Conservation (phyloP, 2,797 vertebrate genomes). For the Okamejei kenojei region DNA sequence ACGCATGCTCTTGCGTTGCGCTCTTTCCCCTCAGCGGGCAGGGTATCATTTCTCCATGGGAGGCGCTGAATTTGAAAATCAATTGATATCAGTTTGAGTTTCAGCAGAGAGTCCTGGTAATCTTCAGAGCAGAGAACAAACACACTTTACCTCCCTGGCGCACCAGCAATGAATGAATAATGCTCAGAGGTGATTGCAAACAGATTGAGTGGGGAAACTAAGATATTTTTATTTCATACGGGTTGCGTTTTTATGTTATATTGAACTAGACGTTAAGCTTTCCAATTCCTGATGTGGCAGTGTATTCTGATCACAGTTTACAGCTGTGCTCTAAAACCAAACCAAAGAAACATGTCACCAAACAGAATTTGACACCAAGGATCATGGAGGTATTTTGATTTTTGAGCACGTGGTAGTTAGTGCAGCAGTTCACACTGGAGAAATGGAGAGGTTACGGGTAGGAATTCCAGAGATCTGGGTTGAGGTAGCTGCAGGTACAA, state of each 20-base stretch:
- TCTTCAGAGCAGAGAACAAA: conserved; percentile 6
- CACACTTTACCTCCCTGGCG: background rate
- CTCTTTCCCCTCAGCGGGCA: background rate
- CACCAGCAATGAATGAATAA: background rate
- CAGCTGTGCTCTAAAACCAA: too few relatives aligned
- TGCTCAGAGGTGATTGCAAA: background rate
- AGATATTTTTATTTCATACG: background rate
- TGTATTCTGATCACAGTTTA: too few relatives aligned
- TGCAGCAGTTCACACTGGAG: too few relatives aligned
- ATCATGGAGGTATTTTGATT: too few relatives aligned
- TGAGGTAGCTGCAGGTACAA: too few relatives aligned
- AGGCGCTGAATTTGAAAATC: background rate
- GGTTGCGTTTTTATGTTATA: too few relatives aligned
- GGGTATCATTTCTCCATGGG: background rate
- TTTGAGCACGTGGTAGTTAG: too few relatives aligned
- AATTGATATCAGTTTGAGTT: background rate
- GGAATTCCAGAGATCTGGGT: too few relatives aligned
- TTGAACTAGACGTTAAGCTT: too few relatives aligned
- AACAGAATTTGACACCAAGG: too few relatives aligned
- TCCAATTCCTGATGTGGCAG: background rate
- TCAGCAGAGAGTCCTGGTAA: background rate
- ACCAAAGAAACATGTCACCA: too few relatives aligned
- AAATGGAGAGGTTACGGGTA: too few relatives aligned
- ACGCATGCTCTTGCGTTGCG: background rate
- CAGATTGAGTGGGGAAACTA: background rate